Evolutionary conservation across 2,888 invertebrate species (phyloP).

Genomic region (Lacanobia wlatinum): DNA sequence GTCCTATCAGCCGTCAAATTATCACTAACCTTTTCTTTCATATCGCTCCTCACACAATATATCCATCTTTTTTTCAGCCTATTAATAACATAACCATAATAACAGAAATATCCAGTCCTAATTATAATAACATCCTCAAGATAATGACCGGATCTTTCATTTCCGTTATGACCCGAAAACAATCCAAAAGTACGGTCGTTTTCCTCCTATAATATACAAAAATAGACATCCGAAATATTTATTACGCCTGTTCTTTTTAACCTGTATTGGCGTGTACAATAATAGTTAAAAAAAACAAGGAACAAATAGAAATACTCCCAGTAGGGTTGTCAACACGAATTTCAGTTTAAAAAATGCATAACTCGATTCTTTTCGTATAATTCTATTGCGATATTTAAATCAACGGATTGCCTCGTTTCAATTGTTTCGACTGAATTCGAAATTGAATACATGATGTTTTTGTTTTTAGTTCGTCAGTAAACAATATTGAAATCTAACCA

Average conservation of each 20-base stretch:
- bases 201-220: neutral
- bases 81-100: too few species aligned
- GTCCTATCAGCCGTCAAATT: too few species aligned
- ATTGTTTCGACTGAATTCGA: conserved; percentile 22
- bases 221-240: neutral
- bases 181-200: neutral
- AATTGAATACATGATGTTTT: conserved; percentile 16
- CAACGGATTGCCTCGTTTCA: conserved; percentile 22
- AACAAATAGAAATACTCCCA: conserved; percentile 1
- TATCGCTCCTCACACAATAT: too few species aligned
- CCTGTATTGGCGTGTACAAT: neutral
- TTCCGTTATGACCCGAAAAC: neutral
- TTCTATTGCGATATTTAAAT: conserved; percentile 57
- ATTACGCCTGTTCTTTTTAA: neutral
- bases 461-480: conserved; percentile 17
- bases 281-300: conserved; percentile 31
- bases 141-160: neutral
- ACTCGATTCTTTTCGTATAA: conserved; percentile 49
- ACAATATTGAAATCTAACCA: conserved; percentile 22
- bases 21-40: too few species aligned
- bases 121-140: neutral
- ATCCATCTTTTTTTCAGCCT: too few species aligned
- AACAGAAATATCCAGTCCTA: neutral
- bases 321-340: conserved; percentile 5
- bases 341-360: conserved; percentile 47